Evolutionary conservation across 2,113 vertebrate genomes (phyloP), one percentile per base, ranked within the genome.

Genomic region (Semicossyphus pulcher): DNA sequence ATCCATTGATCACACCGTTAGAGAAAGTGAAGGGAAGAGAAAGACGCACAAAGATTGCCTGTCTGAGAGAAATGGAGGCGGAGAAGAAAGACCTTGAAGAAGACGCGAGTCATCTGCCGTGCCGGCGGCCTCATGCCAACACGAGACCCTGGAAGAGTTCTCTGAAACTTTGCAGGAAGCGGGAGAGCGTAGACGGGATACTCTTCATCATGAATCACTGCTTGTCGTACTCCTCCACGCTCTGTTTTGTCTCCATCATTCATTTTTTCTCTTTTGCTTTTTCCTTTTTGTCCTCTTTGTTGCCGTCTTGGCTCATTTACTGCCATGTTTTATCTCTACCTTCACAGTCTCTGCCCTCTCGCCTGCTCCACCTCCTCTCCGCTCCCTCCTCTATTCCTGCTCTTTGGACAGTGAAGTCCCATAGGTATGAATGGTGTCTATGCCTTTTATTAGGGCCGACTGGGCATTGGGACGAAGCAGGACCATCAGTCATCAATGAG

Each of bases 401-500:
- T 63, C 48, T 53, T 36, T 44, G 51, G 74, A 70, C 59, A 59
- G 29, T 14, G 4, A 34, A 37, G 28, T 68, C 77, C 76, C 84
- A 42, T 4, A 21, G 72, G 80, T 51, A 72, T 83, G 62, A 68
- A 84, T 64, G 61, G 20, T 65, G 68, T 84, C 87, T 74, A 75
- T 87, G 81, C 57, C 58, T 85, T 83, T 84, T 56, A 84, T 72
- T 75, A 48, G 32, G 54, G 67, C 61, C 73, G 78, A 77, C 66
- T 57, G 67, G 34, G 72, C 59, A 28, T 28, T 53, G 69, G 54
- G 59, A 75, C 2, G 16, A 12, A 54, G 58, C 53, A 25, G 64
- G 60, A 29, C 69, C 76, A 86, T 88, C 78, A 81, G 60, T 87
- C 87, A 86, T 72, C 68, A 25, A 14, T 47, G 36, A 52, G 41